phyloP scores from a whole-genome alignment of 2,113 vertebrate genomes.

The Rousettus leschenaultii region DNA sequence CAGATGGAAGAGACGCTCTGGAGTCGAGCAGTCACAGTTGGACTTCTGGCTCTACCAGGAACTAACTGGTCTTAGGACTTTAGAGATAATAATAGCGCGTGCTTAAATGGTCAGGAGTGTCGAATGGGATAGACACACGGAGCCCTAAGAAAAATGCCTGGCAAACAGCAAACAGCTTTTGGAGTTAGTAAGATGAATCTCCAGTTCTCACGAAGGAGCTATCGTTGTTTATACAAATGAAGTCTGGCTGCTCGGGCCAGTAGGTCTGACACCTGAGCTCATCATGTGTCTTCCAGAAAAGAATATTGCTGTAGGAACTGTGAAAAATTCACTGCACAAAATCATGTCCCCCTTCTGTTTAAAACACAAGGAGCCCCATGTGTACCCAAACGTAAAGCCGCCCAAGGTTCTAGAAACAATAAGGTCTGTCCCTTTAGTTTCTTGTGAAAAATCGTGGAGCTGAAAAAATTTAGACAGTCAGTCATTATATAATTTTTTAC shows the following conservation, averaged over 20 bases:
- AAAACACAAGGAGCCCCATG: neutral
- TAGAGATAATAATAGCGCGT: too few species aligned
- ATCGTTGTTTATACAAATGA: neutral
- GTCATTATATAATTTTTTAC: neutral
- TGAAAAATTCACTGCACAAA: neutral
- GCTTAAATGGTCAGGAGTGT: neutral
- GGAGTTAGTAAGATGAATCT: neutral
- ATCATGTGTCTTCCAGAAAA: neutral
- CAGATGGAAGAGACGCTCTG: neutral
- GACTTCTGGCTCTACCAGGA: neutral
- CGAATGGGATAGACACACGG: fast-evolving
- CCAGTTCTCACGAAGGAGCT: neutral
- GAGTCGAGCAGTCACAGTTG: neutral
- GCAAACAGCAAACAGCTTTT: neutral
- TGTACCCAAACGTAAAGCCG: neutral
- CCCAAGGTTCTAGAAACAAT: neutral
- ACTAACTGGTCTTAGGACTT: neutral
- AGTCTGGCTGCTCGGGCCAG: neutral
- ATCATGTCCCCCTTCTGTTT: neutral
- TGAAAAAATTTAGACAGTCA: neutral
- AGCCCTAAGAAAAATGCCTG: neutral
- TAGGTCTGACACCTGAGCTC: neutral
- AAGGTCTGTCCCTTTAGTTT: neutral
- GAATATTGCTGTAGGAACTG: neutral
- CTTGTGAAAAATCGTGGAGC: neutral